A percentile compares a stretch with the other conserved stretches of the same genome.
phyloP scores from a whole-genome alignment of 2,888 invertebrate species.

The Pachymerium ferrugineum region DNA sequence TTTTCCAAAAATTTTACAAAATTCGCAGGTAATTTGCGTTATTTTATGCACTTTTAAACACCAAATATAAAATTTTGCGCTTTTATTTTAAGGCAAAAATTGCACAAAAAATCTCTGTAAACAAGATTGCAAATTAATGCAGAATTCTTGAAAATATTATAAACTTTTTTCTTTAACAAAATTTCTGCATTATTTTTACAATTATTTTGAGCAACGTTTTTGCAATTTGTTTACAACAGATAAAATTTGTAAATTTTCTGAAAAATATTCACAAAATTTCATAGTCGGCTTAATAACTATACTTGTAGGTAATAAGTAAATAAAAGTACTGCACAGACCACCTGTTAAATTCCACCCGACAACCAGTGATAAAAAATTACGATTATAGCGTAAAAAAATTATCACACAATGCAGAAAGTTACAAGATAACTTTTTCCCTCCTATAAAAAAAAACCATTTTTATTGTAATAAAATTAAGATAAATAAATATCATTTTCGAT shows the following conservation, averaged over 20 bases:
- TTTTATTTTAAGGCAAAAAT: no score
- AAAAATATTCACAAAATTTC: not conserved
- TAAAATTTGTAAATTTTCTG: not conserved
- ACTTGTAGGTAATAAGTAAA: not conserved
- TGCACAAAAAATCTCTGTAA: no score
- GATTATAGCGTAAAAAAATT: not conserved
- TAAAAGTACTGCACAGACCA: no score
- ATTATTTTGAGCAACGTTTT: not conserved
- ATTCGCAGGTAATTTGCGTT: no score
- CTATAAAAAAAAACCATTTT: not conserved
- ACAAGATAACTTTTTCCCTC: not conserved
- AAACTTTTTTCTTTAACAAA: not conserved
- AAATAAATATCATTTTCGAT: not conserved
- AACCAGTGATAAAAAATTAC: not conserved
- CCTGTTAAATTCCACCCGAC: no score
- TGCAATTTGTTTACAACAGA: not conserved
- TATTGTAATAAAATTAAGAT: not conserved
- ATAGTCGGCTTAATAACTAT: not conserved
- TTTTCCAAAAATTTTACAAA: no score
- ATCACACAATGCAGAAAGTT: not conserved
- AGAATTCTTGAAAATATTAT: no score
- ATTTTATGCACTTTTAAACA: no score
- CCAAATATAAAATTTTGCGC: no score
- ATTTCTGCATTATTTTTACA: not conserved
- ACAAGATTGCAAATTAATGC: no score